phyloP scores from a whole-genome alignment of 2,888 invertebrate genomes.

The Doris montereyensis region DNA sequence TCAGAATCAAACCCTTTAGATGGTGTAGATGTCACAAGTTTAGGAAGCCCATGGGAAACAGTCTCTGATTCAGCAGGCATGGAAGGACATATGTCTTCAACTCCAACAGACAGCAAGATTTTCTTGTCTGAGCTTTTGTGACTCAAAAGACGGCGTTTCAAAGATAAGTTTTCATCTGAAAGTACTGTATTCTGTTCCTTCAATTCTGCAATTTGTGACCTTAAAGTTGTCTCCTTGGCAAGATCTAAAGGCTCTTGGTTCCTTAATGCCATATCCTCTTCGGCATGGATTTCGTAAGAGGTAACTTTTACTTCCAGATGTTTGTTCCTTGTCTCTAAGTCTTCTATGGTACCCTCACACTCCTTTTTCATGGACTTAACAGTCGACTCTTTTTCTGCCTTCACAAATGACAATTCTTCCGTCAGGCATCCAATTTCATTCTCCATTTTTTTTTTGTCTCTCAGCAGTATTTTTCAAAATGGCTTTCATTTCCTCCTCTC shows the following conservation, averaged over 20 bases:
- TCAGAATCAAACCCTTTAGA: background rate
- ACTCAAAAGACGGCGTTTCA: conserved; percentile 6
- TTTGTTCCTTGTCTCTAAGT: conserved; percentile 28
- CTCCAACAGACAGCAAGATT: background rate
- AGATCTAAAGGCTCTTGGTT: background rate
- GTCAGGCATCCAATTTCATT: conserved; percentile 35
- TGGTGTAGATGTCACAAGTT: background rate
- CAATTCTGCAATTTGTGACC: conserved; percentile 16
- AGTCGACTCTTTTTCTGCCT: background rate
- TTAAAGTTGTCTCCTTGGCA: background rate
- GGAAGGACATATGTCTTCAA: conserved; percentile 5
- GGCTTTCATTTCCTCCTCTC: conserved; percentile 40
- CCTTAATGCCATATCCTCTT: conserved; percentile 12
- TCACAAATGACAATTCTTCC: conserved; percentile 24
- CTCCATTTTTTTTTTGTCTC: conserved; percentile 32
- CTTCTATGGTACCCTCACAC: conserved; percentile 23
- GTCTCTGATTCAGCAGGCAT: background rate
- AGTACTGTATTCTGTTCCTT: conserved; percentile 38
- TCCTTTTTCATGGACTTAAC: background rate
- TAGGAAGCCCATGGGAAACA: background rate
- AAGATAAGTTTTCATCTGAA: conserved; percentile 41
- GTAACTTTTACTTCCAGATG: conserved; percentile 9
- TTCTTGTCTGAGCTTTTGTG: background rate
- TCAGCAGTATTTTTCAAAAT: conserved; percentile 32
- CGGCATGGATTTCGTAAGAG: conserved; percentile 14